phyloP scores from a whole-genome alignment of 2,888 invertebrate genomes.

The Euproctis similis region DNA sequence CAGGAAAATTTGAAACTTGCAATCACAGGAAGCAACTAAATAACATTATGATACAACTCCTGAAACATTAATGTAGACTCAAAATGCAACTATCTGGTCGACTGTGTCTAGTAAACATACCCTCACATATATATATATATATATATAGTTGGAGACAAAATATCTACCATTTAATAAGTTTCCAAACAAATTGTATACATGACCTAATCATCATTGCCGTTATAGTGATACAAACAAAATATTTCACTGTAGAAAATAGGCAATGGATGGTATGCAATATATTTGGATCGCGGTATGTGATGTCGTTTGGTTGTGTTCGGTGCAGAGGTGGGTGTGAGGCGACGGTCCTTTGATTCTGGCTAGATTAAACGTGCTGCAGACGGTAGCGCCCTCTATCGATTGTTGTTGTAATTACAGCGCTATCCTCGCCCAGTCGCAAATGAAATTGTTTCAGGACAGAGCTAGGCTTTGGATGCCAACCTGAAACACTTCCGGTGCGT shows the following conservation, averaged over 20 bases:
- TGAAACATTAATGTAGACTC: conserved; percentile 58
- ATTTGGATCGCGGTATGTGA: conserved; percentile 16
- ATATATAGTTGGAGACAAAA: conserved; percentile 68
- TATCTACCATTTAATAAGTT: conserved; percentile 45
- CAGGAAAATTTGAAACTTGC: too few species aligned
- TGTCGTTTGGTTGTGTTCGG: conserved; percentile 33
- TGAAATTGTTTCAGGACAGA: conserved; percentile 75
- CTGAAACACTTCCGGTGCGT: conserved; percentile 49
- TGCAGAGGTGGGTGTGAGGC: conserved; percentile 62
- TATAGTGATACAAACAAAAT: neutral
- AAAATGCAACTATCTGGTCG: conserved; percentile 70
- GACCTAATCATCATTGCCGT: conserved; percentile 31
- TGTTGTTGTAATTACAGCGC: conserved; percentile 76
- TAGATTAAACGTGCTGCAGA: conserved; percentile 76
- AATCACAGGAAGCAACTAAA: too few species aligned
- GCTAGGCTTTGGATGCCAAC: conserved; percentile 66
- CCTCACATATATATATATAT: conserved; percentile 59
- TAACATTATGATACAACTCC: conserved; percentile 56
- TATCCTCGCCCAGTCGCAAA: conserved; percentile 75
- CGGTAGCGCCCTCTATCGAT: conserved; percentile 76
- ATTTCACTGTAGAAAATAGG: conserved; percentile 8
- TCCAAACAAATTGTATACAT: conserved; percentile 31
- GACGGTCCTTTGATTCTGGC: conserved; percentile 73
- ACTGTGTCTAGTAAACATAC: conserved; percentile 63
- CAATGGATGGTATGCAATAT: conserved; percentile 28